phyloP scores from a whole-genome alignment of 2,888 invertebrate species.

The Noctua janthe region DNA sequence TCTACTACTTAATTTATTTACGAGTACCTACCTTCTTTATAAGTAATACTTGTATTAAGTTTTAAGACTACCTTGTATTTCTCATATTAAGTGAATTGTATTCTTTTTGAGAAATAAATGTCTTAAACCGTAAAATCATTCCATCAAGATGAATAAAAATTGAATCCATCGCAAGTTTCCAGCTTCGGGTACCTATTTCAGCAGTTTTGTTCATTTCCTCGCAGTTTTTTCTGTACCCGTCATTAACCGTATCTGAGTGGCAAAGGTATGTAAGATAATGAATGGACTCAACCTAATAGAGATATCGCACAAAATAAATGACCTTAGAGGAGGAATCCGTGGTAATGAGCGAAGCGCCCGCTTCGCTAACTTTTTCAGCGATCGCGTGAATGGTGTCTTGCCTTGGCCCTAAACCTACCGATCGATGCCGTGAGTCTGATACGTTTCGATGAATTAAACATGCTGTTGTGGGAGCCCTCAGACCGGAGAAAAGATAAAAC shows the following conservation, averaged over 20 bases:
- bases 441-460: slow-evolving; percentile 65
- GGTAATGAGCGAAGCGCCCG: slow-evolving; percentile 45
- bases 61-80: too few species aligned
- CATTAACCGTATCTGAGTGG: background rate
- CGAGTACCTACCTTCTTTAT: too few species aligned
- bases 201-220: background rate
- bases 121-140: background rate
- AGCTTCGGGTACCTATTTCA: background rate
- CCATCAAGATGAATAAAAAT: background rate
- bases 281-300: slow-evolving; percentile 25
- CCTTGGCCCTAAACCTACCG: slow-evolving; percentile 75
- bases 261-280: background rate
- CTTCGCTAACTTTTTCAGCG: slow-evolving; percentile 58
- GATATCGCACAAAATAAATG: slow-evolving; percentile 54
- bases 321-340: slow-evolving; percentile 54
- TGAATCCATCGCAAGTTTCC: background rate
- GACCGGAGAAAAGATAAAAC: slow-evolving; percentile 44
- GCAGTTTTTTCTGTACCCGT: background rate
- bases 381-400: slow-evolving; percentile 71
- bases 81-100: too few species aligned
- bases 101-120: too few species aligned
- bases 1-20: too few species aligned
- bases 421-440: slow-evolving; percentile 60
- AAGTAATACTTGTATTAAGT: too few species aligned
- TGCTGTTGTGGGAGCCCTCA: slow-evolving; percentile 36